A percentile compares a stretch with the other conserved stretches of the same genome.
These are phyloP conservation scores for Agonum fuliginosum DNA, from an alignment of 2,888 invertebrate species.

Conservation along the genomic window DNA sequence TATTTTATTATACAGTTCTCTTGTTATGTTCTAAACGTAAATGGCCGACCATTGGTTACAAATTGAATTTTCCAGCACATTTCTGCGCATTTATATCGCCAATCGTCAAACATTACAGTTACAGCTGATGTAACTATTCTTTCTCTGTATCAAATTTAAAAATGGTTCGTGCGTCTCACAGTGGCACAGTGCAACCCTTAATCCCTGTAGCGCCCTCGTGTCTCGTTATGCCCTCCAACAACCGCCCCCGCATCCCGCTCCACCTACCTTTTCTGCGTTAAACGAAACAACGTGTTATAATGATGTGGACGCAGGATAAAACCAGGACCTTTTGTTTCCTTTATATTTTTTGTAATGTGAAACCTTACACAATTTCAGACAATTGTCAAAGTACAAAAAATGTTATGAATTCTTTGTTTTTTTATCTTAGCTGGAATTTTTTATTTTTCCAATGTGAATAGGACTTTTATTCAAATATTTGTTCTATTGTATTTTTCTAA, in stretches of 20 bases:
- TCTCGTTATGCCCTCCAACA: neutral
- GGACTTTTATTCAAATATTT: constrained; percentile 11
- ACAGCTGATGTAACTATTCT: neutral
- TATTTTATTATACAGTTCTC: no score
- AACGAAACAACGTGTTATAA: constrained; percentile 20
- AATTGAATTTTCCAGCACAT: no score
- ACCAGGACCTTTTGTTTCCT: constrained; percentile 25
- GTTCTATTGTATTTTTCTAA: neutral
- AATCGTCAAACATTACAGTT: neutral
- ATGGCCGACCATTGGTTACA: no score
- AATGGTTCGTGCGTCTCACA: neutral
- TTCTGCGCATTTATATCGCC: no score
- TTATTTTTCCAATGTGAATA: constrained; percentile 6
- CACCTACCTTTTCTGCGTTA: neutral
- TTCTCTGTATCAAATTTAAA: neutral
- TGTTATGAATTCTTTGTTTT: constrained; percentile 12
- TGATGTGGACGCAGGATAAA: neutral
- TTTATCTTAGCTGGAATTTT: neutral
- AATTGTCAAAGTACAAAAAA: constrained; percentile 39
- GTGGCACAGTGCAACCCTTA: no score
- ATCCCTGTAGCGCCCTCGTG: neutral
- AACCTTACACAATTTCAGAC: constrained; percentile 34
- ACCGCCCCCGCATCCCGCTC: neutral
- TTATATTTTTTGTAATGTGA: constrained; percentile 31
- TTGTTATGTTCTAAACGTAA: no score